These are phyloP conservation scores for Schizotus pectinicornis DNA, from an alignment of 2,888 invertebrate species.

Conservation along the genomic window DNA sequence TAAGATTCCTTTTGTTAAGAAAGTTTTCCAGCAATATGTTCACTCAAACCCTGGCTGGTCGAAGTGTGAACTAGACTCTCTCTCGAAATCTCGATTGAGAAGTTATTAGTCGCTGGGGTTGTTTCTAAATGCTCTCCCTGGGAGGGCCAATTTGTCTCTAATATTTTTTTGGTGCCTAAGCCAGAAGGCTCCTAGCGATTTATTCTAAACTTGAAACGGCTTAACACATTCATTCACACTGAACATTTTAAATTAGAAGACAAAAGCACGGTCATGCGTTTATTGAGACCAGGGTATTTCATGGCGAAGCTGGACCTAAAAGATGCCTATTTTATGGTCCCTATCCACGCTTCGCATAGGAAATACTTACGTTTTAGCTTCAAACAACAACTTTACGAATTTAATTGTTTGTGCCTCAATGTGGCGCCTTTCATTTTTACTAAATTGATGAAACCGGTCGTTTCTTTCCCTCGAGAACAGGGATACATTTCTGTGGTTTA, in stretches of 20 bases:
- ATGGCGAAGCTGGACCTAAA: not conserved
- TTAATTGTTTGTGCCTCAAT: not conserved
- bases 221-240: not conserved
- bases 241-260: not conserved
- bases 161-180: too few relatives aligned
- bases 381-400: not conserved
- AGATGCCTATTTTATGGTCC: conserved; percentile 1
- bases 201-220: not conserved
- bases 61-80: too few relatives aligned
- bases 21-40: too few relatives aligned
- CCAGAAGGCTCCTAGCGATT: not conserved
- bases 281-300: not conserved
- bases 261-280: not conserved
- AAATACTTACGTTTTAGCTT: not conserved
- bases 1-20: too few relatives aligned
- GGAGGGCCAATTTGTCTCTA: too few relatives aligned
- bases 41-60: too few relatives aligned
- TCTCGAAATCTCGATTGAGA: too few relatives aligned
- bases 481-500: too few relatives aligned
- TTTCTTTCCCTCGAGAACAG: too few relatives aligned
- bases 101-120: too few relatives aligned
- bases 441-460: not conserved
- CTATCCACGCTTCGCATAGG: not conserved
- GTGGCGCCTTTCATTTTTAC: not conserved
- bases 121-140: too few relatives aligned